Evolutionary conservation across 2,797 vertebrate genomes (phyloP).

Genomic region (Peromyscus eremicus): DNA sequence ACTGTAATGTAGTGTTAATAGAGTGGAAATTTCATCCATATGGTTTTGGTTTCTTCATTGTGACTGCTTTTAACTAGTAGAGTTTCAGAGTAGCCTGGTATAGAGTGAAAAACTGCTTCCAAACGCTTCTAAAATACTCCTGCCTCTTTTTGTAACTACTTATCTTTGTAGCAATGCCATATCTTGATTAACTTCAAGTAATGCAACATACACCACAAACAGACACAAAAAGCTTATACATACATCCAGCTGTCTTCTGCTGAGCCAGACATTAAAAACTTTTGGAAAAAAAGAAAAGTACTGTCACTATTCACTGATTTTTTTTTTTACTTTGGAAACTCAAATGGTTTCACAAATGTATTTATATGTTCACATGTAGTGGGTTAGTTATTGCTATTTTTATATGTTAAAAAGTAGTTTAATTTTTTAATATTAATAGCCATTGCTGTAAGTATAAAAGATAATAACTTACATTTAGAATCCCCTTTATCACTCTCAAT

Average conservation of each 20-base stretch:
- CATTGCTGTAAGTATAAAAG: neutral
- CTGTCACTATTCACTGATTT: neutral
- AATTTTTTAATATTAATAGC: neutral
- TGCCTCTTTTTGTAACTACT: neutral
- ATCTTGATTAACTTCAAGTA: neutral
- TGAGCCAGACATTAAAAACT: neutral
- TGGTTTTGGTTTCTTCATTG: neutral
- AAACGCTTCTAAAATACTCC: neutral
- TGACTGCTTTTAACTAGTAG: constrained; percentile 27
- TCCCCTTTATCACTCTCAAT: neutral
- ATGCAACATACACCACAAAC: neutral
- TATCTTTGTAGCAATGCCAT: neutral
- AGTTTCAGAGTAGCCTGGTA: neutral
- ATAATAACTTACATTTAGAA: neutral
- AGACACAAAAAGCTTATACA: neutral
- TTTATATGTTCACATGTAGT: neutral
- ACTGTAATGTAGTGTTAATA: constrained; percentile 40
- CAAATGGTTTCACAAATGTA: neutral
- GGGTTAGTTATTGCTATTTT: neutral
- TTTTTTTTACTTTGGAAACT: constrained; percentile 9
- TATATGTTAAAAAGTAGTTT: constrained; percentile 10
- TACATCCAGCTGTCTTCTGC: neutral
- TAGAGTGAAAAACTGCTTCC: neutral
- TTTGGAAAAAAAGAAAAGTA: constrained; percentile 16
- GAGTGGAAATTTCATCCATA: constrained; percentile 22